These are phyloP conservation scores for Caenorhabditis angaria DNA, from an alignment of 2,888 invertebrate species.

Conservation along the genomic window DNA sequence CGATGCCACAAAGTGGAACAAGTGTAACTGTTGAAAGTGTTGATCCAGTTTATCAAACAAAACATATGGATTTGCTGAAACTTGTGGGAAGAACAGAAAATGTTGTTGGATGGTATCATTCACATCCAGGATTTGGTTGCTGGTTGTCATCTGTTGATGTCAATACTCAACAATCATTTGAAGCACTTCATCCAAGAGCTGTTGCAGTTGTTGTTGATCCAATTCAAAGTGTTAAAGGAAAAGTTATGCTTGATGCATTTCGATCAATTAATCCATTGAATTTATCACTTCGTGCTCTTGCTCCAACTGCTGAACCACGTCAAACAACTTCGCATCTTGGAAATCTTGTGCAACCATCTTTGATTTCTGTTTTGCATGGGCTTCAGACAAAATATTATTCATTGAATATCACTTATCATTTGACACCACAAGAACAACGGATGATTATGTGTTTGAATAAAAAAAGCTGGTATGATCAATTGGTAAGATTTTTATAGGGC, in stretches of 20 bases:
- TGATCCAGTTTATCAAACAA: conserved; percentile 58
- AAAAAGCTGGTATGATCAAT: conserved; percentile 58
- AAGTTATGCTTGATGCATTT: conserved; percentile 65
- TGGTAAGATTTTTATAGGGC: conserved; percentile 16
- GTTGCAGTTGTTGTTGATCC: conserved; percentile 99
- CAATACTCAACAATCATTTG: conserved; percentile 65
- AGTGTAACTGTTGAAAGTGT: conserved; percentile 59
- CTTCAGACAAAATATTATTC: conserved; percentile 61
- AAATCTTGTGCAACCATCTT: conserved; percentile 44
- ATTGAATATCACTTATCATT: conserved; percentile 53
- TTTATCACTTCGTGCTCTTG: conserved; percentile 37
- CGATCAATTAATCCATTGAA: conserved; percentile 54
- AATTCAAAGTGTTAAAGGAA: conserved; percentile 96
- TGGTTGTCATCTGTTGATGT: conserved; percentile 96
- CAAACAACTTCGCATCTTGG: conserved; percentile 55
- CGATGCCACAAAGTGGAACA: conserved; percentile 86
- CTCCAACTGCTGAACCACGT: conserved; percentile 59
- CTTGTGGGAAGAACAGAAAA: conserved; percentile 50
- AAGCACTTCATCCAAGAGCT: conserved; percentile 91
- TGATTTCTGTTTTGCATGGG: conserved; percentile 55
- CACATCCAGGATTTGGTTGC: conserved; percentile 99
- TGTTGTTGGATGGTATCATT: conserved; percentile 80
- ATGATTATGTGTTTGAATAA: conserved; percentile 62
- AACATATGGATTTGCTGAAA: conserved; percentile 52
- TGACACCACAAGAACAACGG: conserved; percentile 55